Evolutionary conservation across 2,888 invertebrate species (phyloP), one percentile per base, ranked within the genome.

Genomic region (Agrenia bidenticulata): DNA sequence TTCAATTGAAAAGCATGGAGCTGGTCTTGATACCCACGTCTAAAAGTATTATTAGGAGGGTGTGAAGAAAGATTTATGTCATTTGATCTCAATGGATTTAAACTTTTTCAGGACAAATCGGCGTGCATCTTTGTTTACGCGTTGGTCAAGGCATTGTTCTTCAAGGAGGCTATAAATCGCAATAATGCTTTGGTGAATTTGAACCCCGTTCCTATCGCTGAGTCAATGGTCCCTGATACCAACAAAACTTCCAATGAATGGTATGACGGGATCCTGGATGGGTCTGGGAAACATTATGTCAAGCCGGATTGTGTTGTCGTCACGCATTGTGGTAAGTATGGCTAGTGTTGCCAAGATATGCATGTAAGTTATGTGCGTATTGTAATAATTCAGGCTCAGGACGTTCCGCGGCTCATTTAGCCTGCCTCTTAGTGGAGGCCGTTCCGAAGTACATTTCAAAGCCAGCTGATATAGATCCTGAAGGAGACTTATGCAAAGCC

Each of bases 31-130:
- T 9, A 4, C n/a, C 45, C 45, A 15, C 5, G n/a, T 45, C 15
- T 19, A 45, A 15, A 45, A 5, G 15, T 45, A 17, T 19, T 15
- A 45, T 17, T 17, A 45, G 9, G 15, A 5, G 5, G 15, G n/a
- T 17, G 4, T 45, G 2, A 19, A 39, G 56, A n/a, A 32, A 41
- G 56, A 57, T 57, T 57, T 57, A 57, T 57, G 17, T 57, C 19
- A 39, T 57, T 41, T 57, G 21, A 39, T 57, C 56, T 41, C 56
- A 21, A 4, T 32, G 71, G 71, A 24, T 53, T 58, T 19, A 62
- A 64, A 45, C 53, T 71, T n/a, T 50, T 68, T 53, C 64, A 70
- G 63, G 74, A 74, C 53, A 73, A 73, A 61, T 70, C 70, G 5
- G 73, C 72, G 13, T 72, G 73, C 23, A 58, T 72, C 21, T 61